Evolutionary conservation across 2,113 vertebrate species (phyloP).

Genomic region (Myiozetetes cayanensis): DNA sequence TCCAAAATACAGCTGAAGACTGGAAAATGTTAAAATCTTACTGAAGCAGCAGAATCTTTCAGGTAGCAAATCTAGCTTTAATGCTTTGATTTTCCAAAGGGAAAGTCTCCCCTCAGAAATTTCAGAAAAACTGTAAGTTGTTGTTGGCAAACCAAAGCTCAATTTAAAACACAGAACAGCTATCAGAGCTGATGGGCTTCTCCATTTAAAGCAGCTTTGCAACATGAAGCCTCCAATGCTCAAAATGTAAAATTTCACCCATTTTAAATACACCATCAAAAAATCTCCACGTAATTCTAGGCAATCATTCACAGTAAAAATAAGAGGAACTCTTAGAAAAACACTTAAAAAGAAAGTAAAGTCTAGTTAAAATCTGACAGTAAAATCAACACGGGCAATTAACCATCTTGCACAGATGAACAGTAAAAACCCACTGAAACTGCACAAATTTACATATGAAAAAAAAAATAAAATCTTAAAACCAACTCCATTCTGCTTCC

Average conservation of each 20-base stretch:
- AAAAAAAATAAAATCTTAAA: not conserved
- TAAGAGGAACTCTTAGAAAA: constrained; percentile 43
- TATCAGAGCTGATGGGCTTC: not conserved
- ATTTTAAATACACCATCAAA: not conserved
- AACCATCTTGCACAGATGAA: constrained; percentile 21
- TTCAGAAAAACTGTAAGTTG: not conserved
- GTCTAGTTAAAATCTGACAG: constrained; percentile 27
- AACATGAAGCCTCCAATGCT: constrained; percentile 14
- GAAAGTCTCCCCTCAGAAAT: not conserved
- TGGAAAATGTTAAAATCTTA: not conserved
- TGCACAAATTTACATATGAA: not conserved
- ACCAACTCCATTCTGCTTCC: not conserved
- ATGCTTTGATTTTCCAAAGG: not conserved
- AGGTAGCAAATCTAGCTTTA: not conserved
- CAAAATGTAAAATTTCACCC: constrained; percentile 5
- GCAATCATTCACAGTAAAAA: constrained; percentile 52
- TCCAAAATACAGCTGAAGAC: not conserved
- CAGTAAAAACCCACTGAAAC: constrained; percentile 23
- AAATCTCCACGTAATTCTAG: not conserved
- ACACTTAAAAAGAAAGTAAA: constrained; percentile 32
- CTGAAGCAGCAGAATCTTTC: not conserved
- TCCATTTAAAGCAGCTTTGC: not conserved
- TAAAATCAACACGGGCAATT: not conserved
- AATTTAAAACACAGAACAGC: not conserved
- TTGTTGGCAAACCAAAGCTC: not conserved